Conservation (phyloP, 2,797 vertebrate genomes). For the Pantherophis alleghaniensis region DNA sequence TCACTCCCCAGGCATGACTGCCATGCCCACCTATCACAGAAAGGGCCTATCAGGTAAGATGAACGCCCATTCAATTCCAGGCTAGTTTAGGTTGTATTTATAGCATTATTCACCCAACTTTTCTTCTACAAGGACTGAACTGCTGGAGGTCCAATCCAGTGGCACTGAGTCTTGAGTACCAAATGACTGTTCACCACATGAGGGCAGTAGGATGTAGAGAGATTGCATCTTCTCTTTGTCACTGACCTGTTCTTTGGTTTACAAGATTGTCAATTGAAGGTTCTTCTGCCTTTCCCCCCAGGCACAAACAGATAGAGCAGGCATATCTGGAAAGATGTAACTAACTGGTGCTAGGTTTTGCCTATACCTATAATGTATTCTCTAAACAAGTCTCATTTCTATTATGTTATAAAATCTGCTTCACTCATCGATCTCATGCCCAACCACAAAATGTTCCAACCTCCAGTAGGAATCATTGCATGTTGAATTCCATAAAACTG, state of each 20-base stretch:
- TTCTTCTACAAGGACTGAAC: background rate
- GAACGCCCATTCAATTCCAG: background rate
- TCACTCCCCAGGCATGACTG: no score
- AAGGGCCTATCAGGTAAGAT: no score
- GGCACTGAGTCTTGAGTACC: background rate
- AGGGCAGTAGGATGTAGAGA: background rate
- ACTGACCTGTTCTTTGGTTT: background rate
- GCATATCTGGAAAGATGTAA: background rate
- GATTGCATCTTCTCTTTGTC: background rate
- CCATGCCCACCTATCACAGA: no score
- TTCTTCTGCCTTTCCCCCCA: background rate
- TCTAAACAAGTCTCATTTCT: background rate
- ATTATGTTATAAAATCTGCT: background rate
- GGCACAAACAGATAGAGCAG: background rate
- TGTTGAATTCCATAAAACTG: background rate
- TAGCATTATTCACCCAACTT: background rate
- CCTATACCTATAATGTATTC: background rate
- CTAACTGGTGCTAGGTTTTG: background rate
- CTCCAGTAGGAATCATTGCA: background rate
- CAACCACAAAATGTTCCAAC: background rate
- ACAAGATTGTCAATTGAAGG: background rate
- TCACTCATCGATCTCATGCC: background rate
- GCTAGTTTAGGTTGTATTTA: background rate
- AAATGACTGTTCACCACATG: background rate
- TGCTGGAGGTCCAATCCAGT: background rate